A percentile compares a stretch with the other conserved stretches of the same genome.
Conservation (phyloP, 37 sponge, comb jelly and placozoan species). For the Diacarnus erythraeanus region DNA sequence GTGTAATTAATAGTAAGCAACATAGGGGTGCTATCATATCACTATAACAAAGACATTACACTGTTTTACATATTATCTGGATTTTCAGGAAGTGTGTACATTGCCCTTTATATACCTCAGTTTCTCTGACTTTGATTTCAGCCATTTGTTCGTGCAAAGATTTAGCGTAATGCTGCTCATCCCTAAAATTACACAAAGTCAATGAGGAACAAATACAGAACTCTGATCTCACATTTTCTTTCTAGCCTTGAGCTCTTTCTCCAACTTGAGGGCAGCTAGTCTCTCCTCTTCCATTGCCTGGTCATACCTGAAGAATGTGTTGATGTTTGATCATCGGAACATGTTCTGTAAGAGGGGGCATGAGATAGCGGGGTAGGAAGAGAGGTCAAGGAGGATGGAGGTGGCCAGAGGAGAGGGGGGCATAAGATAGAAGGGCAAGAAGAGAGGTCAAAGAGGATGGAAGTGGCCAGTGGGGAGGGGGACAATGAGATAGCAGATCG, state of each 20-base stretch:
- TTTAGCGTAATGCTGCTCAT: slow-evolving; percentile 43
- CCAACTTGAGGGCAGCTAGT: slow-evolving; percentile 45
- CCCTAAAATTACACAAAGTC: slow-evolving; percentile 30
- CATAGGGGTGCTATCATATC: no score
- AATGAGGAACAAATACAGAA: not conserved
- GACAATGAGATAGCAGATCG: not conserved
- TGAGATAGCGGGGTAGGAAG: not conserved
- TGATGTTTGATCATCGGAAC: not conserved
- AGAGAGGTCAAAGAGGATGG: no score
- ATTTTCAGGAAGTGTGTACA: not conserved
- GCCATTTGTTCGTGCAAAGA: slow-evolving; percentile 63
- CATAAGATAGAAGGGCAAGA: not conserved
- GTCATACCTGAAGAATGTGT: slow-evolving; percentile 48
- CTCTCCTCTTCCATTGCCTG: slow-evolving; percentile 62
- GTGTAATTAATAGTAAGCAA: no score
- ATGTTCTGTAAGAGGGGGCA: not conserved
- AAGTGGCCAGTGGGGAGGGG: not conserved
- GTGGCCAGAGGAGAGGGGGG: not conserved
- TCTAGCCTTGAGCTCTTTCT: slow-evolving; percentile 39
- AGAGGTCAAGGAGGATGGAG: no score
- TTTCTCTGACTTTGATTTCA: slow-evolving; percentile 73
- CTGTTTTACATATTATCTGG: not conserved
- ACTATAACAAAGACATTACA: not conserved
- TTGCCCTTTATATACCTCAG: slow-evolving; percentile 42
- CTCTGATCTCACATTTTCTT: slow-evolving; percentile 44